Base-by-base conservation (phyloP, 2,797 vertebrate genomes). In the Cirrhinus molitorella region DNA sequence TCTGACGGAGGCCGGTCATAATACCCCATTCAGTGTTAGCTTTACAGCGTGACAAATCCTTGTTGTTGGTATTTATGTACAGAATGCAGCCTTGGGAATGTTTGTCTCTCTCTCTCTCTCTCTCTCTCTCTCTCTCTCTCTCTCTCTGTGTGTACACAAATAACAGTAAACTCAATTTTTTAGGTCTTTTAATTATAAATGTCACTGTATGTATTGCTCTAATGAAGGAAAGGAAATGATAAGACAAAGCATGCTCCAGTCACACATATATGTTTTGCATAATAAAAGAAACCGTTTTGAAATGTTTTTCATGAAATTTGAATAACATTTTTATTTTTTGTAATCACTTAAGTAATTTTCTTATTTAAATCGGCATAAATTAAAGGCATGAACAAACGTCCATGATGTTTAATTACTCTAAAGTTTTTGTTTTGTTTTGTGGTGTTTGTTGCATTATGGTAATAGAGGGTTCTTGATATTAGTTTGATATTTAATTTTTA, bases 1-100 rank as follows among this genome's bases (percentile, higher is more conserved):
- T 73, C 73, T 68, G 75, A 78, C 70, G 19, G 85, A 73, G 73
- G 84, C 72, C 81, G 75, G 84, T 84, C 78, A 89, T 91, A 88
- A 91, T 90, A 84, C 78, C 78, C 80, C 81, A 78, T 80, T 89
- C 87, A 88, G 81, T 89, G 84, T 89, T 89, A 86, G 84, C 86
- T 88, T 86, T 90, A 89, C 75, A 34, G 81, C 85, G 86, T 92
- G 93, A 91, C 90, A 90, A 90, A 93, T 93, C 91, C 88, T 90
- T 55, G 87, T 89, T 92, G 90, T 91, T 90, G 87, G 86, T 92
- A 87, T 93, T 93, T 92, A 90, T 85, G 83, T 88, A 89, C 89
- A 85, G 77, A 88, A 84, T 73, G 72, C 84, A 89, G 90, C 90
- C 88, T 87, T 85, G 72, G 88, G 86, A 86, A 75, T 40, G 21